Evolutionary conservation across 2,888 invertebrate species (phyloP), one percentile per base, ranked within the genome.

Genomic region (Clunio marinus): DNA sequence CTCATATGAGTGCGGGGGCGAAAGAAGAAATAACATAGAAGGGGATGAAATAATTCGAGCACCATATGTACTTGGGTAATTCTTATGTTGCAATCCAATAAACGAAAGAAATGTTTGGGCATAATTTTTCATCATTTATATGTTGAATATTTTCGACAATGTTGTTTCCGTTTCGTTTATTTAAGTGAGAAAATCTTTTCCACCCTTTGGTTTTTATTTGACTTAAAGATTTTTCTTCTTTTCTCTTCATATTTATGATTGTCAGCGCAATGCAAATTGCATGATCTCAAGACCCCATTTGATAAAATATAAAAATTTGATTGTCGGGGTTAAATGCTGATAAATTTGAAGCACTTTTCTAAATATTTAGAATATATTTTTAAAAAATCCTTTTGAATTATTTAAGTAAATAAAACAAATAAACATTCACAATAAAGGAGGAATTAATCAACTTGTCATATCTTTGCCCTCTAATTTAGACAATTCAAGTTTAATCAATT

Each of bases 11-110:
- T 32, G 41, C 41, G 41, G 10, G 10, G 41, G 41, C 32, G 32
- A 32, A 8, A 41, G 41, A 15, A 41, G 15, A n/a, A n/a, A n/a
- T n/a, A n/a, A n/a, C n/a, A n/a, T n/a, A n/a, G n/a, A 41, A 41
- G 41, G 41, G 41, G 41, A 41, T n/a, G 10, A 41, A 5, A 41
- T 41, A 15, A 41, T 41, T 41, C 15, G 41, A 41, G 51, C 51
- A 51, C 51, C 51, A 51, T 51, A 51, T 51, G 51, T 41, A 41
- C 41, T 41, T 41, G 41, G 10, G 41, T n/a, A 41, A 37, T 62
- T 62, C 37, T 62, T 62, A 62, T 25, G 62, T 35, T 62, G 62
- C 63, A 63, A 63, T 63, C 63, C 63, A 63, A 63, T 63, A 63
- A 63, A 62, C 24, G 41, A 46, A 20, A 45, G 37, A 45, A 63